These are phyloP conservation scores for Spongilla lacustris DNA, from an alignment of 37 sponge, comb jelly and placozoan species.

Conservation along the genomic window DNA sequence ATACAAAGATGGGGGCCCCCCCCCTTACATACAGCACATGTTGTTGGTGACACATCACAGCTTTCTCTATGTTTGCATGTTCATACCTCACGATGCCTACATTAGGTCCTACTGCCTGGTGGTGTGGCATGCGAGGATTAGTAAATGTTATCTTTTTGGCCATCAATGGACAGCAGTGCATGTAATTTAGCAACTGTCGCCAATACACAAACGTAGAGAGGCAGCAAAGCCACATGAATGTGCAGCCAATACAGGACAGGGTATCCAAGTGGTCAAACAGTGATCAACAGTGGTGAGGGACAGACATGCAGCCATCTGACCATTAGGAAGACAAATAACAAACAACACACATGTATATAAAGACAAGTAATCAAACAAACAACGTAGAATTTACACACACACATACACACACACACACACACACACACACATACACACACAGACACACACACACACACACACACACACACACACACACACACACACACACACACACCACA, in stretches of 20 bases:
- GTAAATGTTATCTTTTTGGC: neutral
- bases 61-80: conserved; percentile 5
- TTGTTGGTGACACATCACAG: conserved; percentile 41
- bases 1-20: no score
- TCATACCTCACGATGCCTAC: neutral
- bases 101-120: neutral
- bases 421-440: no score
- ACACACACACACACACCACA: no score
- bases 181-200: neutral
- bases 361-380: no score
- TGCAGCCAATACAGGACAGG: neutral
- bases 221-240: neutral
- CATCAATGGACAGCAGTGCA: neutral
- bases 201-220: neutral
- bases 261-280: neutral
- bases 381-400: no score
- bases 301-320: neutral
- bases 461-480: no score
- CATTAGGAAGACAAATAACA: neutral
- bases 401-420: no score
- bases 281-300: neutral
- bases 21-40: no score
- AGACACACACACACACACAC: no score
- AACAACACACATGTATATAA: neutral
- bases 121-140: neutral